Conservation (phyloP, 2,888 invertebrate species). For the Labia minor region DNA sequence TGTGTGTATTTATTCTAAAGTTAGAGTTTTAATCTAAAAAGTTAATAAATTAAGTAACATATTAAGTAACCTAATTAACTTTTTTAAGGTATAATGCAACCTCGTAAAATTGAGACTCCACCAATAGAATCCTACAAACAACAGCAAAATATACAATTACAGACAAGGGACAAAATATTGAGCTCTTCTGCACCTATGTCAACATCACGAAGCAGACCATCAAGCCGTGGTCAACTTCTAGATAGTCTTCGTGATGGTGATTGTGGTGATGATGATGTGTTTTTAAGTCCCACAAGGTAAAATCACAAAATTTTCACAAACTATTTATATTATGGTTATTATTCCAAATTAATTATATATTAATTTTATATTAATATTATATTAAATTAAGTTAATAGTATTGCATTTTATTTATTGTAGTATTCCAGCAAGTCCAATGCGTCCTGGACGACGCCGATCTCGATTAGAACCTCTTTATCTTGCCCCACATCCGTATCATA, state of each 20-base stretch:
- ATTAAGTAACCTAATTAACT: too few relatives aligned
- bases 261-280: conserved; percentile 56
- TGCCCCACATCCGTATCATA: conserved; percentile 37
- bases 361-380: too few relatives aligned
- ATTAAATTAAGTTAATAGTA: too few relatives aligned
- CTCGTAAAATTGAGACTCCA: background rate
- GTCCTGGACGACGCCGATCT: conserved; percentile 48
- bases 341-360: background rate
- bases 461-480: conserved; percentile 30
- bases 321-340: background rate
- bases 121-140: background rate
- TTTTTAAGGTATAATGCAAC: background rate
- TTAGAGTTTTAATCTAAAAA: background rate
- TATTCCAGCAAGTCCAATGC: conserved; percentile 44
- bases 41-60: too few relatives aligned
- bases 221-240: conserved; percentile 25
- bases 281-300: conserved; percentile 55
- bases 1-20: background rate
- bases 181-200: background rate
- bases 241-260: conserved; percentile 47
- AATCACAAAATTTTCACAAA: background rate
- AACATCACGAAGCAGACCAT: background rate
- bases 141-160: background rate
- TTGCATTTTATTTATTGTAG: conserved; percentile 8
- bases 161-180: conserved; percentile 16